Evolutionary conservation across 2,888 invertebrate species (phyloP), one percentile per base, ranked within the genome.

Genomic region (Cosmorhoe ocellata): DNA sequence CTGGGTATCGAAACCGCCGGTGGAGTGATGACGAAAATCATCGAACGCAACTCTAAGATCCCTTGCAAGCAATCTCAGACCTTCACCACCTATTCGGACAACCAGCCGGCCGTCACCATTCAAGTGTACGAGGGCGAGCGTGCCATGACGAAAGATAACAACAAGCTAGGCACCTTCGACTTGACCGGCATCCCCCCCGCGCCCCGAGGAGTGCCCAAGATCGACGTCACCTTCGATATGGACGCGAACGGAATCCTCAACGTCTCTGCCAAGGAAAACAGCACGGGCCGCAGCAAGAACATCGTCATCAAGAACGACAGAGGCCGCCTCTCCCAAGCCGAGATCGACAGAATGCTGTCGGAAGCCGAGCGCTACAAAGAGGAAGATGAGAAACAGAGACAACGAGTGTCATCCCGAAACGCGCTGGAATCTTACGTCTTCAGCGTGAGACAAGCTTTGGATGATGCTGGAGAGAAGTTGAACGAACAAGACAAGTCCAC

Each of bases 21-120:
- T 5, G 93, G 94, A 11, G 93, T 94, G 2, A 94, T 94, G 94
- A 87, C 91, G 8, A 93, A 92, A 58, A 90, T 94, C 22, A 90
- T 94, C 39, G 93, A 94, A 61, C 81, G 94, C 60, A 93, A 93
- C 69, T 74, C 86, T 8, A 80, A 92, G 56, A 93, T 93, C 58
- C 93, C 93, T 0, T 92, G 92, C 76, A 93, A 92, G 66, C 92
- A 92, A 69, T 80, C 91, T 0, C 90, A 93, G 71, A 91, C 90
- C 26, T 51, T 51, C 31, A 51, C 50, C 30, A 51, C 50, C 34
- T 51, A 51, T 33, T 51, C 50, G 5, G 50, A 51, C 40, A 51
- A 51, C 44, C 50, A 51, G 44, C 50, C 50, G 8, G 50, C 50
- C 7, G 50, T 51, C 31, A 51, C 50, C 34, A 51, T 51, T 44